Conservation (phyloP, 2,888 invertebrate species). For the Agonopterix alstromeriana region DNA sequence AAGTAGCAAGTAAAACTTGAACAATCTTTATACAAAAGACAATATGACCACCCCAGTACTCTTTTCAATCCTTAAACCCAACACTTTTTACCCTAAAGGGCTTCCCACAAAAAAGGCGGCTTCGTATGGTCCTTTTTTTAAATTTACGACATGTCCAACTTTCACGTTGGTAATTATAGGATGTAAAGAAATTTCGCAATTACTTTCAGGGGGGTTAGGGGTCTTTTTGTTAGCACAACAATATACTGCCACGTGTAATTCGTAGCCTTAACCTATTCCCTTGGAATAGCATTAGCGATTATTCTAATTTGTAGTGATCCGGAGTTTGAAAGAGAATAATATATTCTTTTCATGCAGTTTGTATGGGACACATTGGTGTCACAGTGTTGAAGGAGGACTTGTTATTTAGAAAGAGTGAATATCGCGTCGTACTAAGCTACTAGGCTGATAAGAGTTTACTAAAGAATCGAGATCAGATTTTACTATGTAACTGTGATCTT, state of each 20-base stretch:
- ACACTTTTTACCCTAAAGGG: constrained; percentile 11
- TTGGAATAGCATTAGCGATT: constrained; percentile 27
- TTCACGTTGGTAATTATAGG: constrained; percentile 48
- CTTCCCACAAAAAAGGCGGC: constrained; percentile 40
- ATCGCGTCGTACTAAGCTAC: too few species aligned
- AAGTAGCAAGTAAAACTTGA: too few species aligned
- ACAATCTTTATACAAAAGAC: too few species aligned
- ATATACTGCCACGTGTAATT: constrained; percentile 37
- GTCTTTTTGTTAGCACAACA: constrained; percentile 34
- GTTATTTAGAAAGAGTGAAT: too few species aligned
- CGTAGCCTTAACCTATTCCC: constrained; percentile 38
- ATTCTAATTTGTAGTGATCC: constrained; percentile 32
- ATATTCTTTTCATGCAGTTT: too few species aligned
- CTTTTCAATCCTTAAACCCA: too few species aligned
- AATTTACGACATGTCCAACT: constrained; percentile 44
- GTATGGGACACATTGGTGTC: too few species aligned
- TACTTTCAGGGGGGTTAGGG: constrained; percentile 31
- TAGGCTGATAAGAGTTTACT: too few species aligned
- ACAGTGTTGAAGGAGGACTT: too few species aligned
- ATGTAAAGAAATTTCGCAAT: constrained; percentile 50
- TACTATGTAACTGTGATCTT: too few species aligned
- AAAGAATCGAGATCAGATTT: too few species aligned
- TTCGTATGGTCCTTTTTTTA: constrained; percentile 31
- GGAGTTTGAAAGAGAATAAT: constrained; percentile 14
- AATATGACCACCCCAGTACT: too few species aligned